Percentiles rank a stretch among this genome's conserved stretches.
phyloP scores from a whole-genome alignment of 2,113 vertebrate species.

The Copsychus sechellarum region DNA sequence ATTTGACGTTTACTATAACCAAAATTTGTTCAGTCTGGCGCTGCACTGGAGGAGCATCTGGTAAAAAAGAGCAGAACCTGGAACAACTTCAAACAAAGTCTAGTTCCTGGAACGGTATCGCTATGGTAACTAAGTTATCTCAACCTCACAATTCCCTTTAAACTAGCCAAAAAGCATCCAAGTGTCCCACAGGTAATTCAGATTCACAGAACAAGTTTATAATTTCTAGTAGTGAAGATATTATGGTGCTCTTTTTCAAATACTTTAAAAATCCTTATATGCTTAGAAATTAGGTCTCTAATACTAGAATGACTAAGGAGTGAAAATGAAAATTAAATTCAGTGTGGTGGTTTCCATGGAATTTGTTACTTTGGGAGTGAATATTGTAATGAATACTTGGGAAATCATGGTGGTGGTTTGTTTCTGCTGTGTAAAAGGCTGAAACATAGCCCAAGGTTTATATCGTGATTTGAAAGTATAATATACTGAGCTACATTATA shows the following conservation, averaged over 20 bases:
- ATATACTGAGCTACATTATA: not conserved
- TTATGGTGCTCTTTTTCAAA: not conserved
- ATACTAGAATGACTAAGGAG: not conserved
- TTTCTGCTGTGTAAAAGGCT: not conserved
- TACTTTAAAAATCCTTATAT: not conserved
- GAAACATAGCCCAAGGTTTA: not conserved
- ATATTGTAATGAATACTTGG: not conserved
- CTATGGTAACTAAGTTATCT: slow-evolving; percentile 25
- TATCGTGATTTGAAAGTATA: not conserved
- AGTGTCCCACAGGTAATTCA: not conserved
- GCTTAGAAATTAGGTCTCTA: not conserved
- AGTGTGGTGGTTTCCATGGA: not conserved
- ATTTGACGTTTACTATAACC: not conserved
- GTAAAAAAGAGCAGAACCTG: slow-evolving; percentile 31
- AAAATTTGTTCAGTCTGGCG: slow-evolving; percentile 33
- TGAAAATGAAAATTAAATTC: not conserved
- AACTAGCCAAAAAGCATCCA: not conserved
- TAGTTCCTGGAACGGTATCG: slow-evolving; percentile 15
- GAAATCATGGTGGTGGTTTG: not conserved
- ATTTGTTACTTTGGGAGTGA: not conserved
- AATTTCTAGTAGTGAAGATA: not conserved
- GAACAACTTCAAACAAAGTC: slow-evolving; percentile 1
- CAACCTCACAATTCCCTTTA: not conserved
- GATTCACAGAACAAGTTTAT: not conserved
- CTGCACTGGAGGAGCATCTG: slow-evolving; percentile 41